Evolutionary conservation across 1,140 invertebrate genomes (phyloP), one percentile per base, ranked within the genome.

Genomic region (Proctacanthus coquilletti): DNA sequence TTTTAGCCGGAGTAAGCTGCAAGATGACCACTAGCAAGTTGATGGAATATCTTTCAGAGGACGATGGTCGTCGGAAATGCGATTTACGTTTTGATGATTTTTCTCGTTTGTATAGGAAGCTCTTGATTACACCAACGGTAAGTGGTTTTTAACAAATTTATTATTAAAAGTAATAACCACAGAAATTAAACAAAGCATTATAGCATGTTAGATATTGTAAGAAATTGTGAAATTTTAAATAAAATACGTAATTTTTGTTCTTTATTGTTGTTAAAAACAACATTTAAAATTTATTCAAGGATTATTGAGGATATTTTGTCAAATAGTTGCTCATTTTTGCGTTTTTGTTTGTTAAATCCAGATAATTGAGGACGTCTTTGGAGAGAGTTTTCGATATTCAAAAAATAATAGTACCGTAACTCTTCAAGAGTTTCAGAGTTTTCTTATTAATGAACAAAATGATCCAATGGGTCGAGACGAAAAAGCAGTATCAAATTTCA

Each of bases 1-100:
- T 95, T 65, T 65, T 96, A 34, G 79, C 84, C 33, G 77, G 79
- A 65, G 74, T 94, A 14, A 91, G 91, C 60, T 91, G 76, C 55
- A 95, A 95, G 72, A 80, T 94, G 55, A 72, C 81, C 10, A 94
- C 80, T 10, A 81, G 71, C 50, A 82, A 77, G 59, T 58, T 92
- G 18, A 70, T 83, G 50, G 80, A 88, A 50, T 53, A 81, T 41
- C 91, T 91, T 56, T 76, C 84, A 68, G 79, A 85, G 55, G 38
- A 56, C 17, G 89, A 94, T 57, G 74, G 71, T 8, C 64, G 69
- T 17, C 77, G 77, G 45, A 69, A 75, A 43, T 78, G 76, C 19
- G 86, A 93, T 64, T 75, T 96, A 41, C 77, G 77, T 14, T 95
- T 92, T 64, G 87, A 94, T 61, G 86, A 89, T 52, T 96, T 96